Percentiles rank a stretch among this genome's conserved stretches.
Evolutionary conservation across 2,113 vertebrate species (phyloP).

Genomic region (Platichthys stellatus): DNA sequence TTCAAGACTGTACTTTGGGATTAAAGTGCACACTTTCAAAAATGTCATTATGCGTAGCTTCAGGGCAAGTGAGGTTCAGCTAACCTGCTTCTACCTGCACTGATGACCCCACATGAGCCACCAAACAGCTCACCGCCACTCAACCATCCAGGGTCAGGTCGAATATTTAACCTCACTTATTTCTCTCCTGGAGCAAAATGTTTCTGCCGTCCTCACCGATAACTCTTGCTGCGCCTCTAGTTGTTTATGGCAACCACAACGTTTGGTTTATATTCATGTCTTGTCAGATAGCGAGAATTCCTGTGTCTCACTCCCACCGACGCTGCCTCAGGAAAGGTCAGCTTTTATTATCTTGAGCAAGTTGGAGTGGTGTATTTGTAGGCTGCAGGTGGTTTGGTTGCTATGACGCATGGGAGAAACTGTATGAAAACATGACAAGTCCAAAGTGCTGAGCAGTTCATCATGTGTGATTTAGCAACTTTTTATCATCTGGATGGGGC

Average conservation of each 20-base stretch:
- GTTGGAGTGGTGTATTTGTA: slow-evolving; percentile 36
- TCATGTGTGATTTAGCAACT: slow-evolving; percentile 24
- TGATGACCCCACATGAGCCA: slow-evolving; percentile 11
- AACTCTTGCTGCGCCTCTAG: slow-evolving; percentile 25
- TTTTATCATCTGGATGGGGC: slow-evolving; percentile 28
- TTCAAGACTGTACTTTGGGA: background rate
- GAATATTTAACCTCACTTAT: slow-evolving; percentile 43
- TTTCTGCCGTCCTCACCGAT: slow-evolving; percentile 19
- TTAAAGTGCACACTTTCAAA: slow-evolving; percentile 4
- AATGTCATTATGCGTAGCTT: slow-evolving; percentile 10
- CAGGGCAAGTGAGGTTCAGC: slow-evolving; percentile 22
- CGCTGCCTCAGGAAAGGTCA: slow-evolving; percentile 40
- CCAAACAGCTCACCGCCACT: slow-evolving; percentile 52
- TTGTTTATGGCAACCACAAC: slow-evolving; percentile 57
- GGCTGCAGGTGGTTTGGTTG: slow-evolving; percentile 56
- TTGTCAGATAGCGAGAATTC: slow-evolving; percentile 51
- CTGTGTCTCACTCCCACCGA: slow-evolving; percentile 32
- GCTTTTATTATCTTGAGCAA: slow-evolving; percentile 37
- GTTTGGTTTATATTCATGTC: slow-evolving; percentile 54
- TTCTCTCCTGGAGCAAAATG: slow-evolving; percentile 24
- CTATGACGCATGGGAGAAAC: slow-evolving; percentile 27
- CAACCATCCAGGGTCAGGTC: slow-evolving; percentile 54
- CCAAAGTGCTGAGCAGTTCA: slow-evolving; percentile 9
- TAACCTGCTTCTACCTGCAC: slow-evolving; percentile 53
- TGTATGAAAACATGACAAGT: slow-evolving; percentile 43